Evolutionary conservation across 2,888 invertebrate genomes (phyloP), one percentile per base, ranked within the genome.

Genomic region (Protodeltote pygarga): DNA sequence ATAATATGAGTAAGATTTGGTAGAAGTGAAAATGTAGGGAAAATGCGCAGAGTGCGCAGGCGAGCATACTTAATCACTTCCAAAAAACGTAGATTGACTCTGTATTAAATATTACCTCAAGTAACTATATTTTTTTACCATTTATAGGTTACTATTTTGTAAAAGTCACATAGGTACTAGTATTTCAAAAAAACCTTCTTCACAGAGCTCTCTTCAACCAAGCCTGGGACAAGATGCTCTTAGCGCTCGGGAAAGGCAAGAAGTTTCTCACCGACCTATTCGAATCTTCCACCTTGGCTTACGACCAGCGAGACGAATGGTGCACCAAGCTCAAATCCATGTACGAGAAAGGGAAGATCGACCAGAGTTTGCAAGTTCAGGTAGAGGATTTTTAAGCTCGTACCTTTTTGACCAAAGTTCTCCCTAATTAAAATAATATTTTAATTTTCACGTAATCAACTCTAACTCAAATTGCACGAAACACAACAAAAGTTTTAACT

Each of bases 251-350:
- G 1, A 88, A 81, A 44, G 95, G 96, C n/a, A 95, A 96, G 78
- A 94, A 94, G 75, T 94, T 95, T 69, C 95, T 96, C 70, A 93
- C 94, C 11, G 96, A 96, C 67, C 88, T 96, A 13, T 96, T 97
- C 49, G 96, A 97, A 74, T 95, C 95, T 29, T 95, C 97, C 0
- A 96, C 95, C 6, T 89, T 95, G 34, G 95, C 96, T 0, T 97
- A 96, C 67, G 96, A 96, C 76, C 95, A 96, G 80, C 84, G 96
- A 46, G 96, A 94, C 72, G 94, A 95, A 68, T 94, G 94, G 91
- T 92, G 93, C 66, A 85, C 93, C 34, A 96, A 96, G 81, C 93
- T 97, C 54, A 89, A 93, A 29, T 94, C 94, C 0, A 84, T 96
- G 38, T 94, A 95, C 62, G 95, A 95, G 65, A 93, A 95, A 63